These are phyloP conservation scores for Geococcyx californianus DNA, from an alignment of 2,113 vertebrate species.

Conservation along the genomic window DNA sequence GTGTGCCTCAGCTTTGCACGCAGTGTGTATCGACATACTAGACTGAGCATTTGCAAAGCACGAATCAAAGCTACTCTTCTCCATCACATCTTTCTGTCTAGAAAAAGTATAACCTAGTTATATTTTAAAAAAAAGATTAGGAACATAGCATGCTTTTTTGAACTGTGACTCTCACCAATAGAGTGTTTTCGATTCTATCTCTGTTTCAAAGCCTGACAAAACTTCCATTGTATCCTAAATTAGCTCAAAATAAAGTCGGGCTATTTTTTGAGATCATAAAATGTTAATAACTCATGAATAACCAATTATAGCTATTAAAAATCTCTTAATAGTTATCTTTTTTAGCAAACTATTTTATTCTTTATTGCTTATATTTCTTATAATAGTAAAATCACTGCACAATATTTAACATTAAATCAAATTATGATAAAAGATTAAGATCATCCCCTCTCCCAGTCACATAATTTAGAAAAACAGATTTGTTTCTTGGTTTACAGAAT, in stretches of 20 bases:
- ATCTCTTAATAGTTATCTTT: neutral
- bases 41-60: constrained; percentile 68
- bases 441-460: neutral
- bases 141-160: neutral
- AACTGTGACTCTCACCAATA: constrained; percentile 68
- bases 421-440: neutral
- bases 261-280: neutral
- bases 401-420: neutral
- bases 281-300: neutral
- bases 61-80: constrained; percentile 73
- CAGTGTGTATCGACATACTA: constrained; percentile 48
- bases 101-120: neutral
- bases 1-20: constrained; percentile 60
- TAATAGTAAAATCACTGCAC: neutral
- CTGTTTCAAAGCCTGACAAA: constrained; percentile 69
- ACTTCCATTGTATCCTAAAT: constrained; percentile 77
- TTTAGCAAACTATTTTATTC: neutral
- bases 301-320: neutral
- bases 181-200: constrained; percentile 46
- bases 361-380: neutral
- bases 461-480: neutral
- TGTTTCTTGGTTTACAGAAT: neutral
- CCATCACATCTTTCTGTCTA: constrained; percentile 70
- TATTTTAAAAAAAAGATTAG: neutral
- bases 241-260: neutral